Evolutionary conservation across 64 coral and sea anemone genomes (phyloP), one percentile per base, ranked within the genome.

Genomic region (Pocillopora damicornis): DNA sequence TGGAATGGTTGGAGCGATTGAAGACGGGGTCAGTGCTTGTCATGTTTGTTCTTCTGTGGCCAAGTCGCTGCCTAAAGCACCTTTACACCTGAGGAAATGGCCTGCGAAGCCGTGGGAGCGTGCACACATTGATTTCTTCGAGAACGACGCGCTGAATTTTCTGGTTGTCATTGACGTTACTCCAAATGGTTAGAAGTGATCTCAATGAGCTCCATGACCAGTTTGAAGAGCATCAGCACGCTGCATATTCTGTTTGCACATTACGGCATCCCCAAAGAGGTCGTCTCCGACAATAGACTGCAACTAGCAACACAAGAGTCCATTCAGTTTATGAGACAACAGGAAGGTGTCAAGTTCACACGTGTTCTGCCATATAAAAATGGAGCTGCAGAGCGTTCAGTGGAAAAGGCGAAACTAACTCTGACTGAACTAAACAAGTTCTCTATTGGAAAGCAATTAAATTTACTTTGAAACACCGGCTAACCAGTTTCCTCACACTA

Each of bases 21-120:
- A 45, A 42, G 10, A 63, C 37, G 51, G 67, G 15, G 83, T 74
- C 37, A n/a, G 23, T 23, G 11, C 12, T n/a, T 86, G 45, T 86
- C 37, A 86, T 20, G 83, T 74, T 45, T 51, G 83, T 56, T 9
- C 75, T 16, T 6, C 37, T 11, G 15, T n/a, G n/a, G n/a, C n/a
- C n/a, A n/a, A n/a, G n/a, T n/a, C n/a, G n/a, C n/a, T n/a, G n/a
- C n/a, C n/a, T 61, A 61, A 61, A 15, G 60, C 37, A 77, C 75
- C 75, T 51, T 45, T 77, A 17, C 37, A 77, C 75, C 36, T 15
- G 18, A 51, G 37, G 75, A 77, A 77, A 56, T 77, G 75, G 36
- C 75, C 75, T 77, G 37, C 16, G 2, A 77, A 45, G 37, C 75
- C 75, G 2, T 77, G 75, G 75, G 75, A 77, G 75, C n/a, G n/a